Base-by-base conservation (phyloP, 2,888 invertebrate species). In the Acanthosepion lycidas region DNA sequence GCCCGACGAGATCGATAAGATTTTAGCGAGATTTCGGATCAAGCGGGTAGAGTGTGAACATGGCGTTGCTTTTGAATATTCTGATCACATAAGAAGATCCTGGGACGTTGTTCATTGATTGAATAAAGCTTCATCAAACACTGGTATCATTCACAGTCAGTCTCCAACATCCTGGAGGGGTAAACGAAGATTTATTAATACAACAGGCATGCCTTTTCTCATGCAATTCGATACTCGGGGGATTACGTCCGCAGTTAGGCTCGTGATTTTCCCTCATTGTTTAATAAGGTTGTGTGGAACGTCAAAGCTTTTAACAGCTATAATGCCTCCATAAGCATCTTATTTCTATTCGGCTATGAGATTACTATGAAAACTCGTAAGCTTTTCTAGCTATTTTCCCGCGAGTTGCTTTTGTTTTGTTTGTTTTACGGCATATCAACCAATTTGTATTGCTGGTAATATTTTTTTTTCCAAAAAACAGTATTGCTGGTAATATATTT, bases 71-170 rank as follows among this genome's bases (percentile, higher is more conserved):
- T n/a, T n/a, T 78, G 78, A n/a, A 78, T n/a, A 78, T 78, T 78
- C 78, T 78, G n/a, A n/a, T 78, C 78, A 78, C 78, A 78, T n/a
- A 78, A 9, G n/a, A 78, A 78, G 78, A 78, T 78, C 78, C 78
- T n/a, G n/a, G 78, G 78, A 78, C 78, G 78, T 78, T 78, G 12
- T n/a, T 5, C 78, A 78, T n/a, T 78, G 78, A 78, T 78, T 78
- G n/a, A 3, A 78, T 78, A 78, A 78, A 78, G n/a, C 78, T 78
- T 78, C 23, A 78, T 15, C 78, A 78, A 78, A 78, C 78, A 33
- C 78, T n/a, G 78, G 33, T n/a, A 78, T n/a, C n/a, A 33, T 78
- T 78, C n/a, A 18, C 18, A 33, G 78, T 78, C 15, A 78, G n/a
- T 78, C 78, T 33, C n/a, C 78, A n/a, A n/a, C n/a, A n/a, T 78